Conservation (phyloP, 2,888 invertebrate genomes). For the Andrena marginata region DNA sequence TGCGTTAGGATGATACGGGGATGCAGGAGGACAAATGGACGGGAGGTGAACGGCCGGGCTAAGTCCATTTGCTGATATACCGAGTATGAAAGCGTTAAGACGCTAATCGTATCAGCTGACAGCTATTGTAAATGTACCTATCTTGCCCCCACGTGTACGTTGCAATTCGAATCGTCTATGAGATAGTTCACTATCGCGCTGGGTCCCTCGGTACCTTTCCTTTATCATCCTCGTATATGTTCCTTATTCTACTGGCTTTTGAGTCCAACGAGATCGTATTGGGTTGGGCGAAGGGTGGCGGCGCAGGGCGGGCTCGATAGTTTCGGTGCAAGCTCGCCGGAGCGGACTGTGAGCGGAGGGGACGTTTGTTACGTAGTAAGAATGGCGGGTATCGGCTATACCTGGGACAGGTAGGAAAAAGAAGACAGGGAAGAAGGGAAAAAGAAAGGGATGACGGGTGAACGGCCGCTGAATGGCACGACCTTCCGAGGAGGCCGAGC, state of each 20-base stretch:
- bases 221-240: slow-evolving; percentile 2
- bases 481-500: slow-evolving; percentile 74
- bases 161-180: background rate
- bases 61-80: slow-evolving; percentile 47
- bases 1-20: slow-evolving; percentile 58
- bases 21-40: slow-evolving; percentile 61
- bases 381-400: slow-evolving; percentile 55
- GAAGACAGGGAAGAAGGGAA: slow-evolving; percentile 57
- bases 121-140: slow-evolving; percentile 37
- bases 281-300: background rate
- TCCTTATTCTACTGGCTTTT: background rate
- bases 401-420: slow-evolving; percentile 55
- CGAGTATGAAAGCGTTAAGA: slow-evolving; percentile 49
- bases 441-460: slow-evolving; percentile 78
- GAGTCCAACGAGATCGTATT: background rate
- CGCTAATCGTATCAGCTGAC: slow-evolving; percentile 60
- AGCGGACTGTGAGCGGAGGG: background rate
- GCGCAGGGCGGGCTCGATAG: background rate
- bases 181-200: slow-evolving; percentile 2
- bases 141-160: slow-evolving; percentile 16
- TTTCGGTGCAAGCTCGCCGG: background rate
- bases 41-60: slow-evolving; percentile 58
- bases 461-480: slow-evolving; percentile 76
- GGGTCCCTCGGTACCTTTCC: background rate
- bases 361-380: slow-evolving; percentile 38